Evolutionary conservation across 2,888 invertebrate species (phyloP).

Genomic region (Cyaniris semiargus): DNA sequence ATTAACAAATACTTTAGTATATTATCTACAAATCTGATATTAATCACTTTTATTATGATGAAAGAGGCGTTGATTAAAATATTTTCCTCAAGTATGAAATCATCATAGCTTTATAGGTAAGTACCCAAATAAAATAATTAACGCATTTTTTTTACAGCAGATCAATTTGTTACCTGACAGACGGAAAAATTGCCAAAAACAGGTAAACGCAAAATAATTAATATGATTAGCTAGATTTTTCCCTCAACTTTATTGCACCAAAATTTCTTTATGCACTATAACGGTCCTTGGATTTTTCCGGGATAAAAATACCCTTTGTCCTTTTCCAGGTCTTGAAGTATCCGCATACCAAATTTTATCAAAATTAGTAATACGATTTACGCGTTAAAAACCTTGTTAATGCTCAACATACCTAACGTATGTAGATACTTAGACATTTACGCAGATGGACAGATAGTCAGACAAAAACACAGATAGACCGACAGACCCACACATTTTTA

Average conservation of each 20-base stretch:
- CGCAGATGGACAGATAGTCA: no score
- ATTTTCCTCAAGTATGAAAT: neutral
- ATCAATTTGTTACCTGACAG: neutral
- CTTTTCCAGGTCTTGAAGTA: no score
- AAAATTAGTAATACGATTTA: no score
- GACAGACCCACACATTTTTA: no score
- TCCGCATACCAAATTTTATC: no score
- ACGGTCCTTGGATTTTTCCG: no score
- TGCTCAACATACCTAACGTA: no score
- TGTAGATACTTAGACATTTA: no score
- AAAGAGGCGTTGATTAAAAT: neutral
- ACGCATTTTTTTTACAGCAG: no score
- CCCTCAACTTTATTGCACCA: neutral
- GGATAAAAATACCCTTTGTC: no score
- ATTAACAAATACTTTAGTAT: neutral
- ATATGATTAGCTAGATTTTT: neutral
- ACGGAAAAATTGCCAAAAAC: neutral
- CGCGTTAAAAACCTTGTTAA: no score
- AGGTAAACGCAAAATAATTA: neutral
- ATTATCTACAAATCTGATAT: neutral
- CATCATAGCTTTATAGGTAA: neutral
- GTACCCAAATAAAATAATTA: neutral
- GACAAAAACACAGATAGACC: neutral
- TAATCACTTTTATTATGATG: neutral
- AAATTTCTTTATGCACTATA: no score